Conservation (phyloP, 2,888 invertebrate genomes). For the Copidosoma aretas region DNA sequence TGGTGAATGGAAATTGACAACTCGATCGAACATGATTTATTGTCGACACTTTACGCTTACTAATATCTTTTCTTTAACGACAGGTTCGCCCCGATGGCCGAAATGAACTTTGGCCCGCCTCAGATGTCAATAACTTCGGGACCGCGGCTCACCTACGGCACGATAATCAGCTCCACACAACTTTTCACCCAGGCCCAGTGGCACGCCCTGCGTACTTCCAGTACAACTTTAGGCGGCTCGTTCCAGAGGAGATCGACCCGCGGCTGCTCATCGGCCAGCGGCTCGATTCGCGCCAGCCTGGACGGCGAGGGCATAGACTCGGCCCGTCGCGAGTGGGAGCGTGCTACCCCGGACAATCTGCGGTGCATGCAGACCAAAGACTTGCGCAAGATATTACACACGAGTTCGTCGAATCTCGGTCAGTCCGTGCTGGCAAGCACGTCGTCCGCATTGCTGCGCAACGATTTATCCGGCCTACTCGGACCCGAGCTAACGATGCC, state of each 20-base stretch:
- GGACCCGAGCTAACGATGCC: slow-evolving; percentile 56
- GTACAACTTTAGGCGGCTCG: neutral
- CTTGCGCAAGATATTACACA: slow-evolving; percentile 53
- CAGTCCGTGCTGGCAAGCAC: slow-evolving; percentile 38
- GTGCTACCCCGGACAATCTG: slow-evolving; percentile 55
- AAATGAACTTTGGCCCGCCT: slow-evolving; percentile 60
- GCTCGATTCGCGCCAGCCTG: slow-evolving; percentile 3
- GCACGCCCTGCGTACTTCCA: slow-evolving; percentile 48
- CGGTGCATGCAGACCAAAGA: slow-evolving; percentile 56
- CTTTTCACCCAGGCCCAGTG: slow-evolving; percentile 58
- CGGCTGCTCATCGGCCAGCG: neutral
- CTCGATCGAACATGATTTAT: neutral
- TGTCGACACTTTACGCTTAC: neutral
- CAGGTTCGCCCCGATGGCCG: slow-evolving; percentile 59
- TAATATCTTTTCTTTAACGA: too few species aligned
- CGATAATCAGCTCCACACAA: slow-evolving; percentile 58
- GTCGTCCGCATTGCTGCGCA: slow-evolving; percentile 19
- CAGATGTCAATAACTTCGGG: slow-evolving; percentile 60
- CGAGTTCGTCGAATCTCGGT: slow-evolving; percentile 39
- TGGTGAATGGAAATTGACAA: slow-evolving; percentile 47
- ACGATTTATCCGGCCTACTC: slow-evolving; percentile 52
- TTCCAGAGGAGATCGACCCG: slow-evolving; percentile 2
- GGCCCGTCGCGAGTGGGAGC: slow-evolving; percentile 59
- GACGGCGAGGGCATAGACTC: slow-evolving; percentile 54
- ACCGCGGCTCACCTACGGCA: slow-evolving; percentile 58